Evolutionary conservation across 2,888 invertebrate genomes (phyloP).

Genomic region (Ferrisia virgata): DNA sequence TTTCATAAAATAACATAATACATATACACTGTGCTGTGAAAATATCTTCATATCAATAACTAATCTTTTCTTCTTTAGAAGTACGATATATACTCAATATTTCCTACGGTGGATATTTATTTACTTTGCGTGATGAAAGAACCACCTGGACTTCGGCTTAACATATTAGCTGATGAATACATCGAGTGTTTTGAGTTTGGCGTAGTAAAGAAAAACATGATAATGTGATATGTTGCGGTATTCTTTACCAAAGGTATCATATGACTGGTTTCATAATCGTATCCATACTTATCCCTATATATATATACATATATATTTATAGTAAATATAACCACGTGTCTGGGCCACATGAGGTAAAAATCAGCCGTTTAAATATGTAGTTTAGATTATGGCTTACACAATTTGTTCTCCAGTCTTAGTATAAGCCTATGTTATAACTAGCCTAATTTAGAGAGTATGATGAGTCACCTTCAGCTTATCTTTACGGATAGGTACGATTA

Average conservation of each 20-base stretch:
- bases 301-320: too few species aligned
- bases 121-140: not conserved
- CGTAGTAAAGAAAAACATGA: not conserved
- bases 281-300: too few species aligned
- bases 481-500: too few species aligned
- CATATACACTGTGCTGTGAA: too few species aligned
- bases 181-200: not conserved
- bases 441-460: too few species aligned
- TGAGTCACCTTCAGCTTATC: too few species aligned
- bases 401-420: too few species aligned
- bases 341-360: not conserved
- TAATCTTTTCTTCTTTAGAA: not conserved
- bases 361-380: not conserved
- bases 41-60: too few species aligned
- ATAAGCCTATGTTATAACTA: too few species aligned
- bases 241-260: slow-evolving; percentile 1
- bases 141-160: not conserved
- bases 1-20: not conserved
- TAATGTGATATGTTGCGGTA: not conserved
- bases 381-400: not conserved
- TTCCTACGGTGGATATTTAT: not conserved
- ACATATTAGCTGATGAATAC: slow-evolving; percentile 1
- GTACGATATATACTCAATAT: not conserved
- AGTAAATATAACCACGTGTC: slow-evolving; percentile 16
- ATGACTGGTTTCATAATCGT: slow-evolving; percentile 1